Evolutionary conservation across 2,113 vertebrate genomes (phyloP).

Genomic region (Cynocephalus volans): DNA sequence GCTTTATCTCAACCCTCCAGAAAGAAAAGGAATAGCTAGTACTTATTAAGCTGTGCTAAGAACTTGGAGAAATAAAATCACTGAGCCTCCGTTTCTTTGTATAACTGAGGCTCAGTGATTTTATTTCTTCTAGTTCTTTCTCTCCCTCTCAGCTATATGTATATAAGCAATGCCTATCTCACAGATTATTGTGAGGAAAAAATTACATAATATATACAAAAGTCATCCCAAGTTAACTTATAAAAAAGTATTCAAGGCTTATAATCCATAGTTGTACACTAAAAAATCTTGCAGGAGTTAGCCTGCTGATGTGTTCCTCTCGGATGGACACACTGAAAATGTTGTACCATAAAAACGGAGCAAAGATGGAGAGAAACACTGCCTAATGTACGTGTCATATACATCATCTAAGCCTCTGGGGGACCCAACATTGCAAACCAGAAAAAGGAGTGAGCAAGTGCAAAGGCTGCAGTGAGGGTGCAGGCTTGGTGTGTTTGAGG

Average conservation of each 20-base stretch:
- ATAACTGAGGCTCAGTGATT: not conserved
- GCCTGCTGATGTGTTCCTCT: not conserved
- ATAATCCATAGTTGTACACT: not conserved
- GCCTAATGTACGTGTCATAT: not conserved
- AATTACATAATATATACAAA: not conserved
- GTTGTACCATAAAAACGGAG: not conserved
- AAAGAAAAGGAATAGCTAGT: conserved; percentile 41
- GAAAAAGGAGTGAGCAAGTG: not conserved
- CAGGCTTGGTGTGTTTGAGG: not conserved
- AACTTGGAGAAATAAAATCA: conserved; percentile 34
- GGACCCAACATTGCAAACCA: not conserved
- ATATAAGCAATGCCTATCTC: not conserved
- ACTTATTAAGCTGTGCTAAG: conserved; percentile 2
- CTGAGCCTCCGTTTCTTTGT: not conserved
- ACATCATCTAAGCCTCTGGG: not conserved
- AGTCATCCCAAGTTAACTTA: not conserved
- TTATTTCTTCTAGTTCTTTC: not conserved
- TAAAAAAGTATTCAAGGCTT: not conserved
- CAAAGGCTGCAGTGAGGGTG: not conserved
- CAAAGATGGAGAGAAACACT: not conserved
- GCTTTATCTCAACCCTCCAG: not conserved
- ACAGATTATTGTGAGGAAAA: not conserved
- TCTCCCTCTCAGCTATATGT: not conserved
- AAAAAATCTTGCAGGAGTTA: not conserved
- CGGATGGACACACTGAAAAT: not conserved